These are phyloP conservation scores for Hippocampus barbouri DNA, from an alignment of 2,113 vertebrate species.

Conservation along the genomic window DNA sequence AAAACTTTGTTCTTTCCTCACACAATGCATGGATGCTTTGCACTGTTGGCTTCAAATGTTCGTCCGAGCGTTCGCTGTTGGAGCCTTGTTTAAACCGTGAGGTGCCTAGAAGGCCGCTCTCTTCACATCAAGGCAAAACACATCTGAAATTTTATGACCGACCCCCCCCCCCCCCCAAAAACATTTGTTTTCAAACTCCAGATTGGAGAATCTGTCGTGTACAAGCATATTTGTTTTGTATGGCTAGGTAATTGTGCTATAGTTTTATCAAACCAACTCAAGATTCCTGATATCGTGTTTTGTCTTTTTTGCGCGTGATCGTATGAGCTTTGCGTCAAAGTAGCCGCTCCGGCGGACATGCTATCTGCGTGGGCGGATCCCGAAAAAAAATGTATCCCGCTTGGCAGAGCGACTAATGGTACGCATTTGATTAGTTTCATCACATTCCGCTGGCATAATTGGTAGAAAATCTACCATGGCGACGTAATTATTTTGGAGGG, in stretches of 20 bases:
- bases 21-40: not conserved
- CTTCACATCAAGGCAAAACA: not conserved
- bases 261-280: not conserved
- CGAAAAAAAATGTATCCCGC: constrained; percentile 17
- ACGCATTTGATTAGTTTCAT: constrained; percentile 55
- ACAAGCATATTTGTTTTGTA: no score
- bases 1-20: not conserved
- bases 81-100: not conserved
- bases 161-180: not conserved
- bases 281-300: not conserved
- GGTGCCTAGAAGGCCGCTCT: not conserved
- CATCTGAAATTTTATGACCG: not conserved
- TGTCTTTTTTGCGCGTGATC: not conserved
- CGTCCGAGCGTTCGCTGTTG: not conserved
- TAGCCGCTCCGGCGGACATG: not conserved
- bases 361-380: constrained; percentile 9
- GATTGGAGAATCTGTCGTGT: no score
- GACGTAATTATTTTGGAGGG: constrained; percentile 73
- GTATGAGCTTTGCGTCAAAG: not conserved
- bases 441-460: constrained; percentile 64
- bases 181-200: no score
- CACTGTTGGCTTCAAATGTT: not conserved
- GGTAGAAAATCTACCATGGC: constrained; percentile 74
- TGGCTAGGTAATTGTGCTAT: no score
- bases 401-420: constrained; percentile 39